Evolutionary conservation across 1,140 invertebrate genomes (phyloP), one percentile per base, ranked within the genome.

Genomic region (Drosophila insularis): DNA sequence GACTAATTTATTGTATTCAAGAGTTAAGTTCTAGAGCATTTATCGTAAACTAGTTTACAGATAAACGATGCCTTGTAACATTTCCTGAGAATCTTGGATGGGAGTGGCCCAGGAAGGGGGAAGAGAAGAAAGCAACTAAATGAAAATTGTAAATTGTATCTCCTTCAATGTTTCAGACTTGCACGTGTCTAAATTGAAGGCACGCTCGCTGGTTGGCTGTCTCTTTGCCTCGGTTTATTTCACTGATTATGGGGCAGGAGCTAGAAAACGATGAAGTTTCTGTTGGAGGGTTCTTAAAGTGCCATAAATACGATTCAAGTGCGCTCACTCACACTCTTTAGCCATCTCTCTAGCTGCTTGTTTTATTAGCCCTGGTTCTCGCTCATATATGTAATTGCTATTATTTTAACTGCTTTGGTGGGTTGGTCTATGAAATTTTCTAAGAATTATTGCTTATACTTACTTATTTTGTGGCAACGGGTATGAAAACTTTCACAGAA

Each of bases 181-280:
- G 81, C 81, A 87, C 81, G 81, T 87, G 81, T 81, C 78, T 60
- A 78, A 81, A 85, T 85, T 87, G 82, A 81, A 75, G 81, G 79
- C 81, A 86, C 82, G 63, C 81, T 81, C 78, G 64, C 54, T 17
- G 32, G 7, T 2, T 10, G 10, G 17, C 35, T 55, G 43, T 39
- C 32, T 35, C 13, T 11, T n/a, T 39, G 13, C 46, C 61, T 10
- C 5, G 10, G 4, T 64, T 17, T n/a, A 13, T 19, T 14, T 43
- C 46, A 14, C 46, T 40, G 40, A 78, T 72, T 40, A 35, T 19
- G 39, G 43, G 39, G 46, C 40, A 31, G 11, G 31, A 56, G 46
- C 58, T 70, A 59, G 32, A 61, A 76, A 70, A 65, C 66, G 68
- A 65, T 74, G 68, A 69, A 74, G 66, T 62, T 62, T 59, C 65